Percentiles rank a stretch among this genome's conserved stretches.
Evolutionary conservation across 2,113 vertebrate genomes (phyloP).

Genomic region (Oreotragus oreotragus): DNA sequence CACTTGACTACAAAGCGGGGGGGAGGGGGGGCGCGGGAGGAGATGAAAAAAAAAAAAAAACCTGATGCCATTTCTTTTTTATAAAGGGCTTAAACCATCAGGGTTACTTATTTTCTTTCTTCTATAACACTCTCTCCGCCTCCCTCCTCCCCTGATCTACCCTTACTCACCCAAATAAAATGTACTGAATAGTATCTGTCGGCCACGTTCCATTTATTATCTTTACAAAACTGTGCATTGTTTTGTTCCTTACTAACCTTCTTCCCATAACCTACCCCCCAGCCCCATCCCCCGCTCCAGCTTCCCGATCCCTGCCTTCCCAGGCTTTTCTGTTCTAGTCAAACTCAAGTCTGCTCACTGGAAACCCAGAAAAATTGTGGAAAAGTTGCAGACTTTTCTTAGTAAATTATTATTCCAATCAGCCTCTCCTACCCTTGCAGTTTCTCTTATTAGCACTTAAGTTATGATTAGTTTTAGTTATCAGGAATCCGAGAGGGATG

Average conservation of each 20-base stretch:
- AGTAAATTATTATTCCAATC: background rate
- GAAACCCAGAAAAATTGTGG: slow-evolving; percentile 16
- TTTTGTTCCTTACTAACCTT: slow-evolving; percentile 28
- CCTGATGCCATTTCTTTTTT: slow-evolving; percentile 67
- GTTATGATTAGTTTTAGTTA: background rate
- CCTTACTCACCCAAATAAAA: slow-evolving; percentile 47
- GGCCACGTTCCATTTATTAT: slow-evolving; percentile 62
- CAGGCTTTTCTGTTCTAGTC: background rate
- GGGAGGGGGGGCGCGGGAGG: no score
- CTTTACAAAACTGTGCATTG: slow-evolving; percentile 30
- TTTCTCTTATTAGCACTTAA: background rate
- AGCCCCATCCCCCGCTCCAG: background rate
- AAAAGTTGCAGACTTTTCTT: slow-evolving; percentile 20
- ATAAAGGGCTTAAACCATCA: slow-evolving; percentile 69
- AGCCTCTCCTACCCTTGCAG: background rate
- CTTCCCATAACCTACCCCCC: background rate
- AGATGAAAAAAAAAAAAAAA: slow-evolving; percentile 52
- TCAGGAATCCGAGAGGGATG: background rate
- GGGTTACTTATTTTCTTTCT: slow-evolving; percentile 67
- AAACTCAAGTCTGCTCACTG: background rate
- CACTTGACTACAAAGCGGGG: slow-evolving; percentile 45
- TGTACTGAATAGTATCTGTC: slow-evolving; percentile 23
- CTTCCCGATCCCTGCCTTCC: background rate
- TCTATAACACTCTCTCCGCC: slow-evolving; percentile 50
- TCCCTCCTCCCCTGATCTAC: slow-evolving; percentile 11